Base-by-base conservation (phyloP, 2,888 invertebrate species). In the Pterostichus madidus region DNA sequence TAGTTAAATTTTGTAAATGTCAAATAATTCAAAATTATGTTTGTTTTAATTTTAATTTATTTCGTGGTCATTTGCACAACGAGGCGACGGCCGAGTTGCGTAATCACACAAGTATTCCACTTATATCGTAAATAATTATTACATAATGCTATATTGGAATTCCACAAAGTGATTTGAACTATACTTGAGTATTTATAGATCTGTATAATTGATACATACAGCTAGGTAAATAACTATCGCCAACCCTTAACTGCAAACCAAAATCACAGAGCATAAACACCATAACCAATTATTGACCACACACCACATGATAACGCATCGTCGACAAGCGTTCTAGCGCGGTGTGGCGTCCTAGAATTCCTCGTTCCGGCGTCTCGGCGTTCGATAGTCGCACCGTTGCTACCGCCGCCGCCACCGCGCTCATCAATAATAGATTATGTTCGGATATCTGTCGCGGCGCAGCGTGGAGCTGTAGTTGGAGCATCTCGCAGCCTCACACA, bases 341-440 rank as follows among this genome's bases (percentile, higher is more conserved):
- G 61, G 31, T 61, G 56, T 24, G 53, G 53, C 24, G 24, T 24
- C 3, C 24, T 24, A 24, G 24, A 24, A 24, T 24, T 24, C 24
- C 24, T 24, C 3, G 24, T 24, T 3, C 24, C 24, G 17, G 8
- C 13, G 31, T 31, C 61, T 15, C 46, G 46, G 8, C 52, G 75
- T 46, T 75, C 52, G 75, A 75, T 75, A 75, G 39, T 64, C 32
- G 10, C 52, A 39, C 39, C 6, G 8, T 5, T 8, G 39, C 52
- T n/a, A n/a, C 5, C 35, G 44, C 5, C 13, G 17, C 53, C 77
- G 56, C 77, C 13, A 13, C 39, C 13, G 39, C 17, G 5, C 64
- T 79, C 79, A 79, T 79, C 79, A 79, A 79, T 79, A 79, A 64
- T 59, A 79, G 64, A 64, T 79, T 79, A 61, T 79, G 64, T 61